Evolutionary conservation across 2,888 invertebrate species (phyloP).

Genomic region (Drosophila kokeensis): DNA sequence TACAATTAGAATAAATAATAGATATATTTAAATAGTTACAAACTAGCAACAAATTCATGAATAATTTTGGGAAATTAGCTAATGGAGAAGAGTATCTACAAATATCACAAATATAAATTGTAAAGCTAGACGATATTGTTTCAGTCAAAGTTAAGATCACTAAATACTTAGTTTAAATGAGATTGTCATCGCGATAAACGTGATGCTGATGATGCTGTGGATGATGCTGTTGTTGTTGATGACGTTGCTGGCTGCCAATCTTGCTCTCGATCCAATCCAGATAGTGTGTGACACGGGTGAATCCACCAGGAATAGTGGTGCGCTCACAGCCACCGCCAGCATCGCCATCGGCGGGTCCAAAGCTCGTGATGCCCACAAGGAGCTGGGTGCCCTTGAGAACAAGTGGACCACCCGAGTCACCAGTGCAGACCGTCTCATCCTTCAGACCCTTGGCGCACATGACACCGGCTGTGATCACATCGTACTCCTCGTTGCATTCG

Average conservation of each 20-base stretch:
- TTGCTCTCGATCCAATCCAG: constrained; percentile 83
- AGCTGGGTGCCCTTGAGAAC: constrained; percentile 78
- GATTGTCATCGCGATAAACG: constrained; percentile 65
- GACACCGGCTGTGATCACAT: constrained; percentile 81
- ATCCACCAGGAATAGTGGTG: constrained; percentile 83
- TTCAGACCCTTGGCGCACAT: constrained; percentile 83
- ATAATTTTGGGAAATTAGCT: constrained; percentile 56
- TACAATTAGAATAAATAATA: constrained; percentile 75
- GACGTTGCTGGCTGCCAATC: constrained; percentile 66
- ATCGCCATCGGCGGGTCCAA: constrained; percentile 81
- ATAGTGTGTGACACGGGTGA: constrained; percentile 83
- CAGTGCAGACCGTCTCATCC: constrained; percentile 83
- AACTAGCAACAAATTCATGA: constrained; percentile 58
- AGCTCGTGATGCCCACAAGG: constrained; percentile 84
- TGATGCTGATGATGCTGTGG: constrained; percentile 30
- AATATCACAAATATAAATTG: constrained; percentile 67
- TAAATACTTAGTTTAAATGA: constrained; percentile 40
- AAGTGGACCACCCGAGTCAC: constrained; percentile 84
- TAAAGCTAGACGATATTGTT: constrained; percentile 55
- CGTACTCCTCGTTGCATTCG: constrained; percentile 81
- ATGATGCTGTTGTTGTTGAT: constrained; percentile 17
- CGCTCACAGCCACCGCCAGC: constrained; percentile 79
- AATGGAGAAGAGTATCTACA: constrained; percentile 55
- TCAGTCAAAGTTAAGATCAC: constrained; percentile 64
- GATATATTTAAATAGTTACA: constrained; percentile 62